Evolutionary conservation across 2,113 vertebrate genomes (phyloP).

Genomic region (Dipodomys spectabilis): DNA sequence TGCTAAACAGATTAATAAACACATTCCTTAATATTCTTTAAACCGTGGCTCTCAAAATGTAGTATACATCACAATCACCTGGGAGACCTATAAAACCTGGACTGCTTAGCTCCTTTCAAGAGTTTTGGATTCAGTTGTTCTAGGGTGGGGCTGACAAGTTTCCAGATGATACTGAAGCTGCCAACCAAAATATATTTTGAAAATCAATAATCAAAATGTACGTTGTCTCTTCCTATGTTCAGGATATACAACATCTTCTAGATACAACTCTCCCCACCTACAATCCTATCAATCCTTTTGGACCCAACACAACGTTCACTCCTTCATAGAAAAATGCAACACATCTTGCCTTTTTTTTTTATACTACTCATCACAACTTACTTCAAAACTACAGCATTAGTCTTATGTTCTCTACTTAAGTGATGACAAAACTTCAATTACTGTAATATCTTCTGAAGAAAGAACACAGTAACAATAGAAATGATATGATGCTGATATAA

Average conservation of each 20-base stretch:
- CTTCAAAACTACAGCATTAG: neutral
- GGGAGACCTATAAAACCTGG: slow-evolving; percentile 3
- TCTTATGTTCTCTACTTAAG: neutral
- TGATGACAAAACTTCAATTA: neutral
- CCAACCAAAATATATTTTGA: neutral
- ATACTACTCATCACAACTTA: slow-evolving; percentile 10
- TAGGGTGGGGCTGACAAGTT: neutral
- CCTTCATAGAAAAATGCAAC: slow-evolving; percentile 24
- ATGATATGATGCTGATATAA: neutral
- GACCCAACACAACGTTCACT: neutral
- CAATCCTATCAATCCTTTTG: neutral
- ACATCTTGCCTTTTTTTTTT: neutral
- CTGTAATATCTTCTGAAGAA: slow-evolving; percentile 11
- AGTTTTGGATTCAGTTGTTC: neutral
- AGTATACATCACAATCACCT: slow-evolving; percentile 34
- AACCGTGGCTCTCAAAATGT: slow-evolving; percentile 40
- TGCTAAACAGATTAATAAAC: slow-evolving; percentile 27
- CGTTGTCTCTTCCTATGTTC: neutral
- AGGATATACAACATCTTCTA: neutral
- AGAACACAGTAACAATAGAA: neutral
- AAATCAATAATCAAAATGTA: neutral
- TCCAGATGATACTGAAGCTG: neutral
- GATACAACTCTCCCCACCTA: neutral
- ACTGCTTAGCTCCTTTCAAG: neutral
- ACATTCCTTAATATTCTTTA: slow-evolving; percentile 4